Conservation (phyloP, 1,140 invertebrate genomes). For the Drosophila paulistorum region DNA sequence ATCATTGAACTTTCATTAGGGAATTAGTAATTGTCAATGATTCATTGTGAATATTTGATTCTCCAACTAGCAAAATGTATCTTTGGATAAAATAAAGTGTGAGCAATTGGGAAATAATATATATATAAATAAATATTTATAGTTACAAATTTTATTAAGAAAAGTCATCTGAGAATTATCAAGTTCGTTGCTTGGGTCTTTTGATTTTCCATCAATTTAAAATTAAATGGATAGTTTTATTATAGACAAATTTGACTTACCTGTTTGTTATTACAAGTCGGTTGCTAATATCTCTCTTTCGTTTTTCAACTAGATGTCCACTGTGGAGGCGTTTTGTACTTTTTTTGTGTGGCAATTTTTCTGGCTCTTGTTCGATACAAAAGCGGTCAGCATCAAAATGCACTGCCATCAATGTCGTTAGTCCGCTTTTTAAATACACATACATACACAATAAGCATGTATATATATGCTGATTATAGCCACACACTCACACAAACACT, state of each 20-base stretch:
- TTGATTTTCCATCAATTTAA: conserved; percentile 36
- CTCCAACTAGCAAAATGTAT: not conserved
- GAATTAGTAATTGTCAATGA: conserved; percentile 40
- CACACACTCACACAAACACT: conserved; percentile 21
- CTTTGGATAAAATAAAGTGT: not conserved
- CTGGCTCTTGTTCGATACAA: conserved; percentile 54
- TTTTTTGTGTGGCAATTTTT: conserved; percentile 43
- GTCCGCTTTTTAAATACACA: conserved; percentile 65
- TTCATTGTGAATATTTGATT: conserved; percentile 26
- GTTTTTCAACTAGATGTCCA: conserved; percentile 50
- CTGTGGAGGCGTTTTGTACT: conserved; percentile 70
- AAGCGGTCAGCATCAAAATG: conserved; percentile 49
- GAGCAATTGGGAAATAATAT: too few relatives aligned
- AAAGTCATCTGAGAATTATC: not conserved
- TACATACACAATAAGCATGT: not conserved
- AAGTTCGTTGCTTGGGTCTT: conserved; percentile 60
- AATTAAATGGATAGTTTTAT: too few relatives aligned
- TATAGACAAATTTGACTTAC: conserved; percentile 64
- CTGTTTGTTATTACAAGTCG: conserved; percentile 46
- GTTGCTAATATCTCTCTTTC: conserved; percentile 60
- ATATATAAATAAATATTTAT: too few relatives aligned
- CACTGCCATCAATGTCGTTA: conserved; percentile 77
- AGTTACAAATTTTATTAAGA: too few relatives aligned
- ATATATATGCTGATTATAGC: conserved; percentile 36
- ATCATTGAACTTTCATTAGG: conserved; percentile 69